Base-by-base conservation (phyloP, 2,113 vertebrate genomes). In the Sylvilagus bachmani region DNA sequence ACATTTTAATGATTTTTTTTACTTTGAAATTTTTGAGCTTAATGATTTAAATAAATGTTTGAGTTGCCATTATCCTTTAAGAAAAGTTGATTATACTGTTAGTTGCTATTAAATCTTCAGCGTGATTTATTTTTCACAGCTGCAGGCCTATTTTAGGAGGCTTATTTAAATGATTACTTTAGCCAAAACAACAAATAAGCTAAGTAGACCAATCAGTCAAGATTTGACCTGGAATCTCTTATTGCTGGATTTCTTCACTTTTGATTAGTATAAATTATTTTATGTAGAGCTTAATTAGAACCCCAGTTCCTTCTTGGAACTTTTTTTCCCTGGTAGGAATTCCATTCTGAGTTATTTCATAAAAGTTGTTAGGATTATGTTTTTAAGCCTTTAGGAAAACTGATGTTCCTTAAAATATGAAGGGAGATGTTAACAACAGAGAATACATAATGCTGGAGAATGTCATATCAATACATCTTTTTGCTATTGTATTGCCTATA, bases 111-210 rank as follows among this genome's bases (percentile, higher is more conserved):
- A 89, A 73, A 90, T 66, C 27, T 91, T 69, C 38, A 91, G 12
- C 91, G 55, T 96, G 79, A 87, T 80, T 22, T 87, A 22, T 58
- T 95, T 66, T 91, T 94, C 89, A 82, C 82, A 97, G 74, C 93
- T 92, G 84, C 82, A 85, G 17, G 53, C 91, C 51, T 87, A 49
- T 91, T 93, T 97, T 69, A 75, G 80, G 74, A 96, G 93, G 16
- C 66, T 84, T 89, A 17, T 82, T 90, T 95, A 83, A 80, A 83
- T 9, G 21, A 16, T 91, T 14, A 62, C 51, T 79, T 95, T 77
- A 93, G 75, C 69, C n/a, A 91, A 89, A 53, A 66, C 77, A 92
- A 93, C 89, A 51, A 95, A 75, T 78, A 87, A 80, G 71, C 36
- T 82, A 89, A 55, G 11, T 53, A 86, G 78, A 86, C 55, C 21